Percentiles rank a stretch among this genome's conserved stretches.
Conservation (phyloP, 2,113 vertebrate genomes). For the Mixornis gularis region DNA sequence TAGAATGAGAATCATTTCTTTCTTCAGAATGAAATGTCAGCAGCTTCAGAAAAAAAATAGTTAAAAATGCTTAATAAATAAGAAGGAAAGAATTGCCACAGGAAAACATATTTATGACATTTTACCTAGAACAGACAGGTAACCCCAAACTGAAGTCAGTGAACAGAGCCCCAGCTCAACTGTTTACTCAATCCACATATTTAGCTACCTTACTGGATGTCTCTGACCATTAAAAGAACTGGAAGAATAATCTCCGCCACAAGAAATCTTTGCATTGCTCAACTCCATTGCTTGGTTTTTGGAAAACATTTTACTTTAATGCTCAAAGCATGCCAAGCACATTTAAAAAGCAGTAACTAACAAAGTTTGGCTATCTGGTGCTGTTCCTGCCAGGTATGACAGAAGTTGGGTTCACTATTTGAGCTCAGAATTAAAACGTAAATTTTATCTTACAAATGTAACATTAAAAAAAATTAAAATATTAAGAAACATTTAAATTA, state of each 20-base stretch:
- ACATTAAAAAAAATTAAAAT: not conserved
- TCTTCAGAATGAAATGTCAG: constrained; percentile 81
- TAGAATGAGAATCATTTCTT: constrained; percentile 55
- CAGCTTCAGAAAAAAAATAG: constrained; percentile 74
- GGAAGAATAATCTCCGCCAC: not conserved
- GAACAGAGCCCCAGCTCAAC: not conserved
- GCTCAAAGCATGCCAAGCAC: not conserved
- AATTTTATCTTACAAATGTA: not conserved
- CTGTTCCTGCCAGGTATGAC: not conserved
- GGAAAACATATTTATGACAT: not conserved
- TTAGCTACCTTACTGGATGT: not conserved
- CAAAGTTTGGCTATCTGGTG: fast-evolving
- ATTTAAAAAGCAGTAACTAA: not conserved
- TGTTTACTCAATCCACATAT: not conserved
- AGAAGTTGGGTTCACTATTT: not conserved
- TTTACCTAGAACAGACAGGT: not conserved
- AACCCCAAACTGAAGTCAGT: not conserved
- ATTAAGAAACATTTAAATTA: not conserved
- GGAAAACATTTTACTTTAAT: not conserved
- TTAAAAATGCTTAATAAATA: not conserved
- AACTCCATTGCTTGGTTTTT: not conserved
- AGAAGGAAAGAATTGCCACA: not conserved
- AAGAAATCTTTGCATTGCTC: not conserved
- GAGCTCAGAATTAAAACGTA: not conserved
- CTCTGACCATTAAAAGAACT: not conserved